Evolutionary conservation across 2,888 invertebrate species (phyloP), one percentile per base, ranked within the genome.

Genomic region (Theretra japonica): DNA sequence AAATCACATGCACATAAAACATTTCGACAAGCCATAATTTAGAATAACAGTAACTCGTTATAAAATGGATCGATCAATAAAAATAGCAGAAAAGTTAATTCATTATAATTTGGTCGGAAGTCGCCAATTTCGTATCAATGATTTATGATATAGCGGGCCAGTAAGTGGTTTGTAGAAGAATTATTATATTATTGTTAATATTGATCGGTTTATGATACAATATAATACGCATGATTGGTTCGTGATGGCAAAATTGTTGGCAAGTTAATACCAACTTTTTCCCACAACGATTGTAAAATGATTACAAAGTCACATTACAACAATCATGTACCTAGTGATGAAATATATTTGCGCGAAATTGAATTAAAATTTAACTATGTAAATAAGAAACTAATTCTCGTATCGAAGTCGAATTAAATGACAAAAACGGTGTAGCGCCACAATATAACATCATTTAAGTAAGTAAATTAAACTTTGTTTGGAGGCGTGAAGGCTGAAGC

Each of bases 41-140:
- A 60, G 19, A 60, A n/a, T 30, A 41, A 48, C 65, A 23, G 65
- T 65, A 5, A 23, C 48, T 65, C 7, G 48, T 65, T 65, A 41
- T 48, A 65, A 65, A 62, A 48, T 65, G 41, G 41, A 65, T 41
- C 48, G 23, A 48, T 41, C 21, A 65, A 65, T 65, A 60, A 60
- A 65, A 23, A 65, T 48, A 21, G 41, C 48, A 48, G 65, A 65
- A 65, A 65, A 48, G 23, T 65, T 65, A 65, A 65, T 48, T 48
- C 41, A 65, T 48, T n/a, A 15, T 65, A 48, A 65, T 65, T 65
- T 48, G 17, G 48, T 41, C 41, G 65, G 65, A 65, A 65, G 65
- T 65, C 23, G 65, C 48, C 65, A 48, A 65, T 65, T 65, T 62
- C 33, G n/a, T 65, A 65, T n/a, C 33, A n/a, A 60, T 48, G 48